Percentiles rank a stretch among this genome's conserved stretches.
These are phyloP conservation scores for Philhelius pedissequus DNA, from an alignment of 2,888 invertebrate genomes.

Conservation along the genomic window DNA sequence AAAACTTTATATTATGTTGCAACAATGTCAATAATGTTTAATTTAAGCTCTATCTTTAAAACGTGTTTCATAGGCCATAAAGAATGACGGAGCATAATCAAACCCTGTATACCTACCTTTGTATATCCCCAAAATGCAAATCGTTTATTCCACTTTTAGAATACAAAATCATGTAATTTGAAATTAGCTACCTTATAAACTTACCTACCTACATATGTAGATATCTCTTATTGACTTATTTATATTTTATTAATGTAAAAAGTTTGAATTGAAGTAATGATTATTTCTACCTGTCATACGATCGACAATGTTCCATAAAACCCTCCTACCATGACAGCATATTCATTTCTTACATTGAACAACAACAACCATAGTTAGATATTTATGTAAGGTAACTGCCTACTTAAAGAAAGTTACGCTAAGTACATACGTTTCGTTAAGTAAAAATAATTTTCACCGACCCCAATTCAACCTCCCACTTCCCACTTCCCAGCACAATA, in stretches of 20 bases:
- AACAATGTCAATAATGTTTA: no score
- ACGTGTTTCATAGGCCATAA: no score
- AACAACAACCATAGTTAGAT: neutral
- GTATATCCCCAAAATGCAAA: neutral
- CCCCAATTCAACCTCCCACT: constrained; percentile 51
- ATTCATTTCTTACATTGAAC: no score
- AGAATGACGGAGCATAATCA: no score
- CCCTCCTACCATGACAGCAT: constrained; percentile 60
- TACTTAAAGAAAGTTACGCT: constrained; percentile 61
- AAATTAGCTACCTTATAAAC: neutral
- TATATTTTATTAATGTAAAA: neutral
- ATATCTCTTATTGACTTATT: neutral
- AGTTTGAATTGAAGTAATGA: neutral
- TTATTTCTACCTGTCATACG: constrained; percentile 10
- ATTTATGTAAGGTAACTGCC: neutral
- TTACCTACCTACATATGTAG: neutral
- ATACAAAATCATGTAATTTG: neutral
- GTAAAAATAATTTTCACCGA: constrained; percentile 61
- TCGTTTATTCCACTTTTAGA: neutral
- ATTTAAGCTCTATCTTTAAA: no score
- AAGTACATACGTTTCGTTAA: constrained; percentile 39
- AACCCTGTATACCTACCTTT: no score
- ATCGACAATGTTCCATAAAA: constrained; percentile 40
- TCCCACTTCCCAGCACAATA: no score
- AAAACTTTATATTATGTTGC: no score